Conservation (phyloP, 2,113 vertebrate genomes). For the Sminthopsis crassicaudata region DNA sequence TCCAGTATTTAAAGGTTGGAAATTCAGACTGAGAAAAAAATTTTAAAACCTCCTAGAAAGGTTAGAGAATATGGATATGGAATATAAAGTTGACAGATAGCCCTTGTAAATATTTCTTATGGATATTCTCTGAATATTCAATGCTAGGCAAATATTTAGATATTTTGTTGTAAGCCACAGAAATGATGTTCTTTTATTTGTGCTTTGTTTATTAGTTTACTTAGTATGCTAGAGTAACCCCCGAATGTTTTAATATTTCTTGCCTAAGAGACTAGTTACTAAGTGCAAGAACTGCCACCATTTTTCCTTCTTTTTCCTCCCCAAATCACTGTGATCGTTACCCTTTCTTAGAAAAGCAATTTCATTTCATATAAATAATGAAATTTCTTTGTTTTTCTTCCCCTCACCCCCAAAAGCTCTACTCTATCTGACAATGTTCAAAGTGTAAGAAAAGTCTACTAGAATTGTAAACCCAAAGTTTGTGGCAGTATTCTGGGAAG, state of each 20-base stretch:
- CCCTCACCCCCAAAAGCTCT: neutral
- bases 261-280: neutral
- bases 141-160: slow-evolving; percentile 21
- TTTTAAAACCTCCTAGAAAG: neutral
- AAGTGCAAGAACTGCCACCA: slow-evolving; percentile 1
- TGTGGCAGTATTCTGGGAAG: slow-evolving; percentile 16
- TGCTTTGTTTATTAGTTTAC: neutral
- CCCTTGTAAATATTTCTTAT: neutral
- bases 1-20: neutral
- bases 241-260: slow-evolving; percentile 29
- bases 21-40: neutral
- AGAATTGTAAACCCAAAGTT: slow-evolving; percentile 8
- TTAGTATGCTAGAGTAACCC: neutral
- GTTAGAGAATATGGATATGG: neutral
- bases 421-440: slow-evolving; percentile 13
- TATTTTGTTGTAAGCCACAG: neutral
- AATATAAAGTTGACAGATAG: slow-evolving; percentile 7
- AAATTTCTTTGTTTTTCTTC: neutral
- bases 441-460: slow-evolving; percentile 38
- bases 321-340: neutral
- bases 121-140: neutral
- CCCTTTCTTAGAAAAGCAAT: neutral
- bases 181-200: slow-evolving; percentile 27
- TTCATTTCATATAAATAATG: slow-evolving; percentile 26
- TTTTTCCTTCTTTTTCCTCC: neutral